Evolutionary conservation across 2,888 invertebrate species (phyloP).

Genomic region (Epiblema foenella): DNA sequence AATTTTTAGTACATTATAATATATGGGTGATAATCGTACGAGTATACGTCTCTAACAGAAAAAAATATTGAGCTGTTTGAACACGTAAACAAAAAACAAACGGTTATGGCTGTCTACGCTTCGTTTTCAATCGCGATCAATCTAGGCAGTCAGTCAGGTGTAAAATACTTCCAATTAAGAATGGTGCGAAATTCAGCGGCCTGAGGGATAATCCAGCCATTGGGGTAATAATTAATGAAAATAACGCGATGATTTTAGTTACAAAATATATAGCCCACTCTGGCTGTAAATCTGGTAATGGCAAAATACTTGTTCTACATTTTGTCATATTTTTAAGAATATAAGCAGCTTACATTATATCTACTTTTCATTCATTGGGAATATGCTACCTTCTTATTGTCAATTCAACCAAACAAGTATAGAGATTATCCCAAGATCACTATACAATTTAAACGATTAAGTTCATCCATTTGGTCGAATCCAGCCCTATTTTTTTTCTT

Average conservation of each 20-base stretch:
- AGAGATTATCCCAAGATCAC: too few species aligned
- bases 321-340: too few species aligned
- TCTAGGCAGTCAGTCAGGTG: constrained; percentile 42
- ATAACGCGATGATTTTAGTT: constrained; percentile 1
- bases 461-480: too few species aligned
- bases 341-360: not conserved
- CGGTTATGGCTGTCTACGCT: constrained; percentile 7
- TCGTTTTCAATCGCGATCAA: constrained; percentile 36
- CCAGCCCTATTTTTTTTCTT: not conserved
- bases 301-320: not conserved
- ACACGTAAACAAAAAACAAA: constrained; percentile 25
- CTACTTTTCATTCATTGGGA: constrained; percentile 3
- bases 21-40: not conserved
- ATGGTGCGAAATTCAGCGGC: constrained; percentile 39
- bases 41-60: not conserved
- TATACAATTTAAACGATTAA: too few species aligned
- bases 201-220: constrained; percentile 17
- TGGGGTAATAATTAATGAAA: constrained; percentile 14
- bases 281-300: not conserved
- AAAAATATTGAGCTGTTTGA: constrained; percentile 18
- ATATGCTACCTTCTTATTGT: not conserved
- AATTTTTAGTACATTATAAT: not conserved
- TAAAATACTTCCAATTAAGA: constrained; percentile 49
- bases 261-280: not conserved
- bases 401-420: too few species aligned